Conservation (phyloP, 2,113 vertebrate genomes). For the Gasterosteus nipponicus region DNA sequence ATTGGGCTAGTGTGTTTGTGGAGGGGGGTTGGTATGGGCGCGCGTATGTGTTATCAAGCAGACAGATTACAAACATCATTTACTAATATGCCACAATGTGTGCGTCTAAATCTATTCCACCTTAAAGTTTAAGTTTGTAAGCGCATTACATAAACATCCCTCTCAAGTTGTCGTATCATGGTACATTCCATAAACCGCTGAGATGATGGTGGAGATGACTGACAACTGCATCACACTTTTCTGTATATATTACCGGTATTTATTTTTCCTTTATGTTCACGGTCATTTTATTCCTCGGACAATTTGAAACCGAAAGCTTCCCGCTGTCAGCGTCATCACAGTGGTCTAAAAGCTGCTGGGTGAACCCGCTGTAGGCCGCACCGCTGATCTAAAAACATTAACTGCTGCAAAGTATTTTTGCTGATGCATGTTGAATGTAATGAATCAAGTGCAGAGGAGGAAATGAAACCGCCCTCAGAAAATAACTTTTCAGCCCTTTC, state of each 20-base stretch:
- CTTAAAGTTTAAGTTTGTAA: background rate
- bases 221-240: constrained; percentile 6
- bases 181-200: constrained; percentile 8
- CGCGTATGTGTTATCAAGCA: constrained; percentile 32
- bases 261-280: background rate
- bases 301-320: background rate
- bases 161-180: background rate
- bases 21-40: constrained; percentile 31
- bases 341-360: background rate
- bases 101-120: background rate
- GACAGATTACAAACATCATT: constrained; percentile 25
- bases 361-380: background rate
- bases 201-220: constrained; percentile 19
- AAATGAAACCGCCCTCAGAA: background rate
- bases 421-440: background rate
- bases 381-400: background rate
- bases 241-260: background rate
- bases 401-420: background rate
- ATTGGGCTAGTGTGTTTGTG: constrained; percentile 44
- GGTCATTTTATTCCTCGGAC: background rate
- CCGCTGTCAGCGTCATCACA: background rate
- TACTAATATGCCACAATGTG: constrained; percentile 28
- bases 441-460: background rate
- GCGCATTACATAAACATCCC: background rate
- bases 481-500: background rate